phyloP scores from a whole-genome alignment of 2,888 invertebrate species.

The Protonemura montana region DNA sequence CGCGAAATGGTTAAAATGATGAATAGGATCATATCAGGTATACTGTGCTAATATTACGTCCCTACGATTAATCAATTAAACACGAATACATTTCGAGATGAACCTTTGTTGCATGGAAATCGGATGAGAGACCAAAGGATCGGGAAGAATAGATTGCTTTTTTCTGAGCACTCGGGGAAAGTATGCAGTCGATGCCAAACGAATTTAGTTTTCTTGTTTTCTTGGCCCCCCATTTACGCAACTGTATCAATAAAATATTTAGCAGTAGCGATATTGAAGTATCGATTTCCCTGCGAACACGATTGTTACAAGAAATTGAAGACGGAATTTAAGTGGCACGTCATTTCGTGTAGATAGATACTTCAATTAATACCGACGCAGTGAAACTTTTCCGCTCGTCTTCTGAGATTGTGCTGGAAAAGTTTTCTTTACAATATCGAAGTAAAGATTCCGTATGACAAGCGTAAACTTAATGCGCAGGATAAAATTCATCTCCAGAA shows the following conservation, averaged over 20 bases:
- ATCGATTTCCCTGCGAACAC: neutral
- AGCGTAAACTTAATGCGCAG: neutral
- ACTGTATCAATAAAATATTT: neutral
- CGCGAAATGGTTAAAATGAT: slow-evolving; percentile 5
- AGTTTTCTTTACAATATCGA: neutral
- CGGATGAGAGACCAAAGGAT: neutral
- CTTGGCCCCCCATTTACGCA: neutral
- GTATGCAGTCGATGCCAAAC: neutral
- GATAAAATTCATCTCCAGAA: neutral
- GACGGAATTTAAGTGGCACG: neutral
- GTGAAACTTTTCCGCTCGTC: neutral
- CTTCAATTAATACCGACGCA: neutral
- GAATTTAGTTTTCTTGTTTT: neutral
- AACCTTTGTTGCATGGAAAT: neutral
- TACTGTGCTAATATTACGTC: neutral
- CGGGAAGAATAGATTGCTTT: too few relatives aligned
- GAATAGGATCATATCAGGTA: neutral
- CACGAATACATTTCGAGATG: neutral
- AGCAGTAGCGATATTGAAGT: neutral
- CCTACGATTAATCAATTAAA: neutral
- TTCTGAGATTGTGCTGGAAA: neutral
- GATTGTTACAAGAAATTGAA: neutral
- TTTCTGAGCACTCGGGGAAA: neutral
- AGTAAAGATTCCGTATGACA: neutral
- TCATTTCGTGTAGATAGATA: neutral